Evolutionary conservation across 2,888 invertebrate species (phyloP), one percentile per base, ranked within the genome.

Genomic region (Cephus sareptanus): DNA sequence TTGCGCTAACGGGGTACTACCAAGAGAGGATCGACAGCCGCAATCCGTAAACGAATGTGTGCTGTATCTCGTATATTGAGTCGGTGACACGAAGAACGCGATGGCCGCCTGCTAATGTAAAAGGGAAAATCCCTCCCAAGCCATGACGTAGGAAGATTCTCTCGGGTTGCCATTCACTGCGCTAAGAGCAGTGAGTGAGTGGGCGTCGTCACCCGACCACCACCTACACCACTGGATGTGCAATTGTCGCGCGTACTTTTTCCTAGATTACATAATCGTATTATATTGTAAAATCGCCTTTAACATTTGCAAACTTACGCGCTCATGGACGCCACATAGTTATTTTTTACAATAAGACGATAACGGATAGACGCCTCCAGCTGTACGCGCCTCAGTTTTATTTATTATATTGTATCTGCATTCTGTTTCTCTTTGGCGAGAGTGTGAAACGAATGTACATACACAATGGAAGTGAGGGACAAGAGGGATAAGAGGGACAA

Each of bases 1-100:
- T 4, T 37, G 37, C 13, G 1, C 13, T 4, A 15, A 35, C 34
- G 11, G 34, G 11, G 11, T 34, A 11, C 34, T 34, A 11, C 34
- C 34, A 34, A 34, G 34, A 34, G 34, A 34, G 9, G 34, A 9
- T 11, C 11, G 11, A 34, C 15, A 40, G 15, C 15, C 40, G 37
- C 40, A 1, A 40, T 4, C 1, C 40, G 15, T 40, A 40, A 40
- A 15, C 40, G 40, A 40, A 40, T 40, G 13, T 4, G 12, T 37
- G 37, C 80, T 81, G 83, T 85, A 83, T 83, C 83, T 80, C 79
- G 83, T 4, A 1, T 81, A 85, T 85, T 82, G 86, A 83, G 82
- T 76, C 80, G 75, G 82, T 85, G 86, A 86, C 86, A 85, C 85
- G 85, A 85, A 86, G 83, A 81, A 83, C 71, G 76, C 79, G 81